Conservation (phyloP, 2,113 vertebrate species). For the Deroptyus accipitrinus region DNA sequence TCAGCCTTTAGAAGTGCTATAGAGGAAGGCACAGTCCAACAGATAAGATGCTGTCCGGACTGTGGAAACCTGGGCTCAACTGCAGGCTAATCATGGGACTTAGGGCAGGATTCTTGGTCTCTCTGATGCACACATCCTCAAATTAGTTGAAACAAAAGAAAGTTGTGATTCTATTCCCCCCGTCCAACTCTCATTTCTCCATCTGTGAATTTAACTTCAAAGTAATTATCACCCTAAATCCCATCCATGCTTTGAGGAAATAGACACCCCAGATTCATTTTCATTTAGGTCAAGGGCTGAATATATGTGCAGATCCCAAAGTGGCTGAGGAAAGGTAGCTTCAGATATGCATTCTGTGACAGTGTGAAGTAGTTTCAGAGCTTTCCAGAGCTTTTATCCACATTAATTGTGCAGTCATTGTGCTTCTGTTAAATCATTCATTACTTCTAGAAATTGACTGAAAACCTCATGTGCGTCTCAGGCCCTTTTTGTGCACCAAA, state of each 20-base stretch:
- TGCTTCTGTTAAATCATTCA: neutral
- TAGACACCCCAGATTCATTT: neutral
- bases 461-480: neutral
- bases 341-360: neutral
- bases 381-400: neutral
- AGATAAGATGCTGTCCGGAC: neutral
- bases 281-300: neutral
- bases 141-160: neutral
- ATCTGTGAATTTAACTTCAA: neutral
- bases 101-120: neutral
- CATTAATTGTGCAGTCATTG: neutral
- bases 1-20: neutral
- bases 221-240: neutral
- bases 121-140: neutral
- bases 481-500: neutral
- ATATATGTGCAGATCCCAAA: neutral
- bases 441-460: neutral
- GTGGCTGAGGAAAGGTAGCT: neutral
- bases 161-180: neutral
- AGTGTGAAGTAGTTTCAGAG: neutral
- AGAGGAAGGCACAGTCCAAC: neutral
- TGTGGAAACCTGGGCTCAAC: neutral
- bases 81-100: neutral
- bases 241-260: neutral
- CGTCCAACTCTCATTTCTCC: neutral